Conservation (phyloP, 1,140 invertebrate genomes). For the Papilio aristodemus region DNA sequence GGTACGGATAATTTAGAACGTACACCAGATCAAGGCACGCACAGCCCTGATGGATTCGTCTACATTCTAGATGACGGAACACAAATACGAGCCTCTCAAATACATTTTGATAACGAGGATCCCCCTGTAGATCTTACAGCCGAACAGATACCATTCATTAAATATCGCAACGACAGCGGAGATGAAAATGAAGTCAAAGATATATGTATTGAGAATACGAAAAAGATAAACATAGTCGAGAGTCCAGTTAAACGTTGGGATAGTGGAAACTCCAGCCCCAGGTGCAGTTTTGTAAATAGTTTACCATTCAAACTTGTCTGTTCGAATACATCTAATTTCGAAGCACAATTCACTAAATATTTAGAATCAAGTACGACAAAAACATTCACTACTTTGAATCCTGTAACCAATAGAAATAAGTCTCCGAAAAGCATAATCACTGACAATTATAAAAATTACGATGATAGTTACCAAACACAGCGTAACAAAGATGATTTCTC, state of each 20-base stretch:
- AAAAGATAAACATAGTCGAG: conserved; percentile 59
- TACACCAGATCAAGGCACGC: conserved; percentile 42
- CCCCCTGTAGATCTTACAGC: conserved; percentile 58
- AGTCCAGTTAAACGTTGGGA: conserved; percentile 57
- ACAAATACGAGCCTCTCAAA: conserved; percentile 70
- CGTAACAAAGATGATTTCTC: conserved; percentile 46
- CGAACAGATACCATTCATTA: conserved; percentile 68
- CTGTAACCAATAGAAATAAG: conserved; percentile 48
- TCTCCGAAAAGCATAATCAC: conserved; percentile 53
- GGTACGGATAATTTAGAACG: conserved; percentile 42
- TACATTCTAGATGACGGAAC: conserved; percentile 71
- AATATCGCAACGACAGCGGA: conserved; percentile 50
- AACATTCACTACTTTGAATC: conserved; percentile 50
- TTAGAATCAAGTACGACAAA: conserved; percentile 54
- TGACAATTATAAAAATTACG: conserved; percentile 55
- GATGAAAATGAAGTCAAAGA: conserved; percentile 44
- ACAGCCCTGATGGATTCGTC: conserved; percentile 50
- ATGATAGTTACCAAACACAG: conserved; percentile 45
- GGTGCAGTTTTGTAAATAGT: conserved; percentile 57
- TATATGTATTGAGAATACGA: conserved; percentile 42
- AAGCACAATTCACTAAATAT: conserved; percentile 66
- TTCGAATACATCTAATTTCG: conserved; percentile 63
- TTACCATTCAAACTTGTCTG: conserved; percentile 68
- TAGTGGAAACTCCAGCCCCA: conserved; percentile 51
- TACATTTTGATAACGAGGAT: conserved; percentile 75